Conservation (phyloP, 2,888 invertebrate genomes). For the Oeneis ivallda region DNA sequence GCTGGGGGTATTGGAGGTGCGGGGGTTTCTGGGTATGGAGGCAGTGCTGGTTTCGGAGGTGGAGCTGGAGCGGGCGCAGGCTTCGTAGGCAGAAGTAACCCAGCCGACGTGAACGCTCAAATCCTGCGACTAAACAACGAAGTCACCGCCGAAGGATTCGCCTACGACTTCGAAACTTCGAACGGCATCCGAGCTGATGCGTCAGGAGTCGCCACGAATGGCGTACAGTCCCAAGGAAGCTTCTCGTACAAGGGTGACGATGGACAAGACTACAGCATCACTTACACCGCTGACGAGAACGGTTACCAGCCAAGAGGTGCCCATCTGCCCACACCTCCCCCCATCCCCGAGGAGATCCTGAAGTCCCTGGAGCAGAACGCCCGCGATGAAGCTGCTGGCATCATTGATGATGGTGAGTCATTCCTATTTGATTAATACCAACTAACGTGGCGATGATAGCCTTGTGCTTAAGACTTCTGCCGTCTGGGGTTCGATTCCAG, state of each 20-base stretch:
- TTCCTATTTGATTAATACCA: neutral
- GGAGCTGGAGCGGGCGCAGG: conserved; percentile 42
- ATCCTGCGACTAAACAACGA: conserved; percentile 70
- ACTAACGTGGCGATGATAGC: too few relatives aligned
- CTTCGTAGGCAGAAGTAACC: conserved; percentile 48
- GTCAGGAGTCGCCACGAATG: conserved; percentile 71
- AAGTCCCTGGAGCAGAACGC: conserved; percentile 77
- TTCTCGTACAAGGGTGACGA: conserved; percentile 77
- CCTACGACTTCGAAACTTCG: conserved; percentile 75
- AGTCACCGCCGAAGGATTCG: conserved; percentile 72
- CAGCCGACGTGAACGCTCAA: conserved; percentile 68
- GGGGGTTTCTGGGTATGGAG: conserved; percentile 37
- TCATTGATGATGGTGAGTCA: conserved; percentile 75
- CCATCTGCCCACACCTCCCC: conserved; percentile 75
- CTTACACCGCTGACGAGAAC: conserved; percentile 77
- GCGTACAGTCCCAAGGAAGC: conserved; percentile 76
- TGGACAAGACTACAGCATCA: conserved; percentile 76
- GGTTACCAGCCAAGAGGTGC: conserved; percentile 74
- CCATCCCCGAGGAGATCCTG: conserved; percentile 75
- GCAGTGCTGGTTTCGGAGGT: conserved; percentile 30
- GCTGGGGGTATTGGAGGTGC: conserved; percentile 45
- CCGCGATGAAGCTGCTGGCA: conserved; percentile 76
- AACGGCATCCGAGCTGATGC: conserved; percentile 77
- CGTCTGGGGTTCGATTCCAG: too few relatives aligned
- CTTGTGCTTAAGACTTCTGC: too few relatives aligned